These are phyloP conservation scores for Alca torda DNA, from an alignment of 2,797 vertebrate species.

Conservation along the genomic window DNA sequence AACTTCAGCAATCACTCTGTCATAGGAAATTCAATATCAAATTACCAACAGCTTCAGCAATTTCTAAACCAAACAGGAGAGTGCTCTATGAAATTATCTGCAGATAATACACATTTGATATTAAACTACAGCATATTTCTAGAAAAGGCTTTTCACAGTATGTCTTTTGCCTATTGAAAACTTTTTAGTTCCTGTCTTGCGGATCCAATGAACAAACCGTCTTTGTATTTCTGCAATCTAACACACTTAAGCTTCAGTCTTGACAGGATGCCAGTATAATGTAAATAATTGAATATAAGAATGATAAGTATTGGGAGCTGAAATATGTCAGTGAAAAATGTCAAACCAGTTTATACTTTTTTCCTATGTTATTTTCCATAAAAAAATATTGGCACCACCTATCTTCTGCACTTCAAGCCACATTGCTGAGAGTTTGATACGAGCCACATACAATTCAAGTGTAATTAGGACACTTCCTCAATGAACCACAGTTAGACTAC, in stretches of 20 bases:
- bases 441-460: not conserved
- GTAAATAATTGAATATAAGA: not conserved
- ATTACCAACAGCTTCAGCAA: not conserved
- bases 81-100: not conserved
- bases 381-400: not conserved
- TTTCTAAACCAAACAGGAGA: not conserved
- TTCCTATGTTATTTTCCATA: not conserved
- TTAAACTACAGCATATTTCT: not conserved
- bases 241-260: not conserved
- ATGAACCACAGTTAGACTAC: not conserved
- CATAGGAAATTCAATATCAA: not conserved
- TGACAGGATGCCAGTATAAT: not conserved
- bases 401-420: not conserved
- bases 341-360: not conserved
- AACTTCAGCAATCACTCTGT: not conserved
- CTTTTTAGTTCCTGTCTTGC: not conserved
- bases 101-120: not conserved
- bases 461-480: not conserved
- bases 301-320: not conserved
- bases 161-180: not conserved
- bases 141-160: not conserved
- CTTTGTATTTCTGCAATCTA: not conserved
- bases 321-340: not conserved
- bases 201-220: not conserved
- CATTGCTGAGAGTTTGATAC: not conserved